A percentile compares a stretch with the other conserved stretches of the same genome.
phyloP scores from a whole-genome alignment of 2,113 vertebrate species.

The Bombycilla garrulus region DNA sequence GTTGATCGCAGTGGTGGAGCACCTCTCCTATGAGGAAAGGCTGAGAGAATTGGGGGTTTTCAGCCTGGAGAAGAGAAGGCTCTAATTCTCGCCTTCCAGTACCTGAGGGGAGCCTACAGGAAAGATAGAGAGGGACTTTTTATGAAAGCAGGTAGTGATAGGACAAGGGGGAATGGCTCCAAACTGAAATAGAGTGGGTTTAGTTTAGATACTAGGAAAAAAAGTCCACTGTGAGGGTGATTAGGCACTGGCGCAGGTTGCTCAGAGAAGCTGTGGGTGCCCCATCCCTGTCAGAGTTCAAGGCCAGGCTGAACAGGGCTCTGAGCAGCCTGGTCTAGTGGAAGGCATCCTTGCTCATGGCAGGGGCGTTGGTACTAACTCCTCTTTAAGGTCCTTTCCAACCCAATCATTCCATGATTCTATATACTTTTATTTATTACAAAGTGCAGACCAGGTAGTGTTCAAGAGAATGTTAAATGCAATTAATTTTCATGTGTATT shows the following conservation, averaged over 20 bases:
- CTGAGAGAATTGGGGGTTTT: not conserved
- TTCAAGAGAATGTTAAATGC: not conserved
- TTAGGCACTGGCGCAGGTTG: not conserved
- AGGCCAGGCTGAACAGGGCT: not conserved
- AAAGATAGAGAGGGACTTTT: not conserved
- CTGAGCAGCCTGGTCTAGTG: not conserved
- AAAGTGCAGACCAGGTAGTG: not conserved
- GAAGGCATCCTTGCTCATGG: not conserved
- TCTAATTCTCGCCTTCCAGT: not conserved
- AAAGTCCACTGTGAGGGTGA: not conserved
- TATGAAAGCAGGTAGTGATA: not conserved
- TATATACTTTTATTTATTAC: not conserved
- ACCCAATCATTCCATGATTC: not conserved
- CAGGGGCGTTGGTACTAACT: not conserved
- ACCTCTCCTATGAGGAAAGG: not conserved
- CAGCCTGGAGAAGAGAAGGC: not conserved
- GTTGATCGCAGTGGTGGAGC: too few species aligned
- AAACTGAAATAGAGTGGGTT: not conserved
- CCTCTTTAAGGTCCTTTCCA: not conserved
- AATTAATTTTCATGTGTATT: not conserved
- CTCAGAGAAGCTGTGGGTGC: not conserved
- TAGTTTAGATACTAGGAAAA: not conserved
- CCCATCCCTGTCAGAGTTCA: not conserved
- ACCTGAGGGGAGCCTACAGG: not conserved
- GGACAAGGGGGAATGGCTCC: not conserved